Percentiles rank a stretch among this genome's conserved stretches.
These are phyloP conservation scores for Clepsis dumicolana DNA, from an alignment of 2,888 invertebrate species.

Conservation along the genomic window DNA sequence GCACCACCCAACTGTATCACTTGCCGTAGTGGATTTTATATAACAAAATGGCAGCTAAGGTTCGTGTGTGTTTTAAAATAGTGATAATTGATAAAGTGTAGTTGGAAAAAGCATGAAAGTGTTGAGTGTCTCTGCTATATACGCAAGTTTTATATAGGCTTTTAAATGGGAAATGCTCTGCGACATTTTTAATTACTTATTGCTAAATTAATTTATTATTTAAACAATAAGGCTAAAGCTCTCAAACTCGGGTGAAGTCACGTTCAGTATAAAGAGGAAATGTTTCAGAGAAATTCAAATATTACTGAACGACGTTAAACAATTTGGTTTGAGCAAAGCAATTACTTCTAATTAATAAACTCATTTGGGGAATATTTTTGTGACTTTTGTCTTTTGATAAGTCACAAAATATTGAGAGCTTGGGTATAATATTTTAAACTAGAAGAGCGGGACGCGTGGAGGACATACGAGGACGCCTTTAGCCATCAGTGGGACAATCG, in stretches of 20 bases:
- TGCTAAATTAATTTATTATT: not conserved
- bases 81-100: slow-evolving; percentile 21
- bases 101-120: not conserved
- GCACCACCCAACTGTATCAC: slow-evolving; percentile 72
- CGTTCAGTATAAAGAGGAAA: slow-evolving; percentile 1
- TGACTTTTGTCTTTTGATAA: not conserved
- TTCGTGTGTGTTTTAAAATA: slow-evolving; percentile 51
- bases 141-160: not conserved
- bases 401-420: not conserved
- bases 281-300: slow-evolving; percentile 3
- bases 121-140: not conserved
- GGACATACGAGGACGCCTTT: too few relatives aligned
- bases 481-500: too few relatives aligned
- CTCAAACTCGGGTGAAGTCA: slow-evolving; percentile 3
- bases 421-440: too few relatives aligned
- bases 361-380: not conserved
- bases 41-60: slow-evolving; percentile 83
- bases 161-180: not conserved
- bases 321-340: not conserved
- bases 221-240: not conserved
- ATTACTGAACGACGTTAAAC: not conserved
- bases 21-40: slow-evolving; percentile 76
- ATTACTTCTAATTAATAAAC: not conserved
- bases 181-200: slow-evolving; percentile 1
- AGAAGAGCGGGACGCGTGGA: too few relatives aligned